A percentile compares a stretch with the other conserved stretches of the same genome.
These are phyloP conservation scores for Nemapogon koenigi DNA, from an alignment of 2,888 invertebrate genomes.

Conservation along the genomic window DNA sequence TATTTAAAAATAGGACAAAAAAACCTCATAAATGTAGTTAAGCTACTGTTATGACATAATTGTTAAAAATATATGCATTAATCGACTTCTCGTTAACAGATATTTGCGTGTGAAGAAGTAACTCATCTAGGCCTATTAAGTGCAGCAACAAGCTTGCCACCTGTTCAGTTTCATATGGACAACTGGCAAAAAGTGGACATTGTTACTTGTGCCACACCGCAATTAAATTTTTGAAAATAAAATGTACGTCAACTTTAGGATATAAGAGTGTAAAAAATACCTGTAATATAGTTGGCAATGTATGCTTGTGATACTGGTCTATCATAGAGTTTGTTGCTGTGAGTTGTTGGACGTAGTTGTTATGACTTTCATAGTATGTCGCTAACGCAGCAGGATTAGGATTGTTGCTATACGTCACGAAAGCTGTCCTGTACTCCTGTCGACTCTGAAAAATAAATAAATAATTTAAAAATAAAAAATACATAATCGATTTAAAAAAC, in stretches of 20 bases:
- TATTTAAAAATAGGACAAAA: too few species aligned
- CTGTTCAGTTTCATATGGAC: too few species aligned
- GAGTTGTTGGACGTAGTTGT: conserved; percentile 91
- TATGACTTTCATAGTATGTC: conserved; percentile 89
- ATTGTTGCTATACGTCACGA: conserved; percentile 77
- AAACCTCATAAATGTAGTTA: too few species aligned
- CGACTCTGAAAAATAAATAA: conserved; percentile 79
- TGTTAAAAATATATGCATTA: too few species aligned
- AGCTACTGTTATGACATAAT: too few species aligned
- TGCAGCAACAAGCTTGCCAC: too few species aligned
- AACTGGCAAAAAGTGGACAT: background rate
- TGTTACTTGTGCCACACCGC: background rate
- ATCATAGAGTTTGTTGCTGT: conserved; percentile 93
- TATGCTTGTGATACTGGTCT: conserved; percentile 85
- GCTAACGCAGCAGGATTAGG: conserved; percentile 74
- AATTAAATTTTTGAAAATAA: too few species aligned
- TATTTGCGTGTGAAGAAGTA: too few species aligned
- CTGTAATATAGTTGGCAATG: conserved; percentile 85
- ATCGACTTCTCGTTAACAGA: too few species aligned
- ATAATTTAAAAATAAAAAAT: too few species aligned
- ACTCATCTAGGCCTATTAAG: too few species aligned
- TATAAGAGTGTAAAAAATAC: conserved; percentile 42
- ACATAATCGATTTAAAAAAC: too few species aligned
- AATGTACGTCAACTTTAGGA: background rate
- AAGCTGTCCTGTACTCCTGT: conserved; percentile 86